phyloP scores from a whole-genome alignment of 2,888 invertebrate species.

The Hyposoter dolosus region DNA sequence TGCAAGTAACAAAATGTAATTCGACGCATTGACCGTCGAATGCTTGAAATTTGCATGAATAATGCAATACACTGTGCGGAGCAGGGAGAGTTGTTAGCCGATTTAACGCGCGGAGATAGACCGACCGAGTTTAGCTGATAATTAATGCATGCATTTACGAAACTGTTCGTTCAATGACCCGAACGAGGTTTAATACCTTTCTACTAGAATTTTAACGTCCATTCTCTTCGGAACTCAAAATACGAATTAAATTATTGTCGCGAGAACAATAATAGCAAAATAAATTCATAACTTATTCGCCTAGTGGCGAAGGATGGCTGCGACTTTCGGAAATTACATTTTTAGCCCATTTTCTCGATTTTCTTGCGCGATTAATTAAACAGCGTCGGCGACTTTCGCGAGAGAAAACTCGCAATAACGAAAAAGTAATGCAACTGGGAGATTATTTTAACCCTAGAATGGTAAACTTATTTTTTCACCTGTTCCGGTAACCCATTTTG shows the following conservation, averaged over 20 bases:
- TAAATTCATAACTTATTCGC: neutral
- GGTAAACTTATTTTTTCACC: no score
- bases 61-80: neutral
- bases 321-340: no score
- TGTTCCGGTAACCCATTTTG: no score
- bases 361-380: no score
- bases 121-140: conserved; percentile 2
- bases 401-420: no score
- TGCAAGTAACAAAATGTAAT: neutral
- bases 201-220: neutral
- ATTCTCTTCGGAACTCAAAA: neutral
- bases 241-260: neutral
- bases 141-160: neutral
- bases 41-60: neutral
- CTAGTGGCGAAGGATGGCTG: no score
- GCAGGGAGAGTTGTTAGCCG: neutral
- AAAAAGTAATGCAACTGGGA: no score
- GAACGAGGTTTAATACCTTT: neutral
- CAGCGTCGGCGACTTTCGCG: no score
- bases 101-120: neutral
- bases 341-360: no score
- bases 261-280: neutral
- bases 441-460: no score
- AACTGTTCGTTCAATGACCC: neutral
- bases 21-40: neutral